Evolutionary conservation across 2,888 invertebrate genomes (phyloP), one percentile per base, ranked within the genome.

Genomic region (Melangyna quadrimaculata): DNA sequence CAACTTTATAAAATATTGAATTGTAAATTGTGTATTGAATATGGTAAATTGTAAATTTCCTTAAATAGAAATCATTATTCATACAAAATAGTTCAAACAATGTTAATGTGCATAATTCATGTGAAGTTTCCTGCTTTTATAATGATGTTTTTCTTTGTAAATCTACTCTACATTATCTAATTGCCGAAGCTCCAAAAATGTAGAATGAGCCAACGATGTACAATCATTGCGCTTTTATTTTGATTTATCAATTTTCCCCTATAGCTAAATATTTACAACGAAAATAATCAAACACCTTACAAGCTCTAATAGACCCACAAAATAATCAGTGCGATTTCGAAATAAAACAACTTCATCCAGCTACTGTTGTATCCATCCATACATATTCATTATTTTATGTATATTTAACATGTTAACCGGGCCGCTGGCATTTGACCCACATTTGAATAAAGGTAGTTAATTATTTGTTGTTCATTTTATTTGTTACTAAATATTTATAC

Each of bases 361-460:
- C 55, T 17, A 53, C 7, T 27, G 3, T n/a, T n/a, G 10, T 1
- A 3, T 8, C n/a, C n/a, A n/a, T 10, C 2, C 10, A 10, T 19
- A 32, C 17, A 55, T 32, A 55, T 55, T 55, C 9, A 19, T 55
- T 2, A 29, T 17, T n/a, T 55, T 29, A 32, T n/a, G 1, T 27
- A 65, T 4, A 8, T 40, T 6, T 35, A n/a, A 55, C 2, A 55
- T 29, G 17, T 59, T 59, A 59, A 59, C 59, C 59, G n/a, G 22
- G 17, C 19, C n/a, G 32, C 37, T 71, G 75, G 17, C 61, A 57
- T 75, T 59, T 75, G 75, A 70, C 74, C 75, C 37, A 78, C 43
- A 78, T 67, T 67, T 71, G 55, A 67, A 70, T 70, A n/a, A n/a
- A n/a, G n/a, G n/a, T n/a, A 40, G 22, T 24, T 59, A 59, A 37